Evolutionary conservation across 2,888 invertebrate genomes (phyloP), one percentile per base, ranked within the genome.

Genomic region (Dicycla oo): DNA sequence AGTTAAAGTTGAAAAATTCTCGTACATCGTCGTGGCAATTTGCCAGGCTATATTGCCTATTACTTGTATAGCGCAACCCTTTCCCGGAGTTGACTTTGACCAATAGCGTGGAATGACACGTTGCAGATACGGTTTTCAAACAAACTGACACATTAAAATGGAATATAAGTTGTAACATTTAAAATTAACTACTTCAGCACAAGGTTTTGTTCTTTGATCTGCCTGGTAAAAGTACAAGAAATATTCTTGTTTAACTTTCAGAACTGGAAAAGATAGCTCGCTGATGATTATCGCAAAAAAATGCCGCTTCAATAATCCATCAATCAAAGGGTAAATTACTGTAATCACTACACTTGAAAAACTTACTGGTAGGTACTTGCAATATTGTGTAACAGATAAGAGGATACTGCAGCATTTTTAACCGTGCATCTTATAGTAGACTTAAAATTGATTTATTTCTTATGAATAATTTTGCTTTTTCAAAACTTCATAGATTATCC

Each of bases 31-130:
- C 34, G 30, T 82, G 83, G 83, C 80, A 69, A 64, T 67, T 67
- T 69, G 83, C 80, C 80, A 80, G 63, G 40, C 38, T 43, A 57
- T 73, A 81, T 77, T 66, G 82, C 71, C 82, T 78, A 81, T 73
- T 80, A 82, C 54, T 67, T 54, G 73, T 20, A 53, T 23, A 20
- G 57, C 34, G 47, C 40, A 57, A 56, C 62, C 79, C 65, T 72
- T 65, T 56, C 30, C 57, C 26, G 11, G 34, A 45, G 60, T 53
- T 51, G 72, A 77, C 81, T 81, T 70, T 77, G 82, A 78, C 54
- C 82, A 77, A 66, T 66, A 60, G 43, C 57, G 49, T 54, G 70
- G 56, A 78, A 81, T 69, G 53, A 81, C 53, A 66, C n/a, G 70
- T 13, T 62, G 77, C 65, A 64, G 54, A 69, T 60, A 53, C 54